Conservation (phyloP, 2,113 vertebrate genomes). For the Epinephelus moara region DNA sequence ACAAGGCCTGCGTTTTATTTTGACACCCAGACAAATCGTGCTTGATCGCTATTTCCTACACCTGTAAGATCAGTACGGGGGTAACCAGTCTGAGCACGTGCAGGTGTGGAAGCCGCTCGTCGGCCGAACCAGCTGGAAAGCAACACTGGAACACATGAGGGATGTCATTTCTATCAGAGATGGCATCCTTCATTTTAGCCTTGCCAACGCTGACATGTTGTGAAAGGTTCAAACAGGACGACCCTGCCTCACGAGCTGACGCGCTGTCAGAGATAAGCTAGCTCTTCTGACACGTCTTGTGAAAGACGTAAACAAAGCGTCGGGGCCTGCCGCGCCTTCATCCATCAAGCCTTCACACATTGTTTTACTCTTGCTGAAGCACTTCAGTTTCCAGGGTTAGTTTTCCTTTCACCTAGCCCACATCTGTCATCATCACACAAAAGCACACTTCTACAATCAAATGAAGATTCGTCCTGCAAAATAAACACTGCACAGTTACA, state of each 20-base stretch:
- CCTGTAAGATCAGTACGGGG: conserved; percentile 10
- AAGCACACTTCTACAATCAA: conserved; percentile 46
- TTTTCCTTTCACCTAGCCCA: conserved; percentile 32
- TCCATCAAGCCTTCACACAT: conserved; percentile 59
- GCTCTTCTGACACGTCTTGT: conserved; percentile 37
- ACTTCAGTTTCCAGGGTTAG: conserved; percentile 9
- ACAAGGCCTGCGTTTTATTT: not conserved
- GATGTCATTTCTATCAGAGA: conserved; percentile 25
- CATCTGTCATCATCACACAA: conserved; percentile 47
- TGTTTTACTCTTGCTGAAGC: conserved; percentile 40
- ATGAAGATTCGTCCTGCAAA: conserved; percentile 26
- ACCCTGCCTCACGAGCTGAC: conserved; percentile 17
- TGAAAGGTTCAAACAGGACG: conserved; percentile 38
- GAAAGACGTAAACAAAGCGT: conserved; percentile 54
- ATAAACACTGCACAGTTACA: conserved; percentile 27
- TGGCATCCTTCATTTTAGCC: conserved; percentile 31
- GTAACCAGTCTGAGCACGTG: not conserved
- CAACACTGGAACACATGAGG: not conserved
- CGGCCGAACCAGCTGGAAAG: not conserved
- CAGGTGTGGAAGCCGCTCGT: not conserved
- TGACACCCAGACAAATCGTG: not conserved
- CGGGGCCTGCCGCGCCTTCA: conserved; percentile 19
- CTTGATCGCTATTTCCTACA: not conserved
- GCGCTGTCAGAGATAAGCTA: conserved; percentile 43
- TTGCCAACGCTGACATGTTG: conserved; percentile 20